phyloP scores from a whole-genome alignment of 2,888 invertebrate genomes.

The Ophion ventricosus region DNA sequence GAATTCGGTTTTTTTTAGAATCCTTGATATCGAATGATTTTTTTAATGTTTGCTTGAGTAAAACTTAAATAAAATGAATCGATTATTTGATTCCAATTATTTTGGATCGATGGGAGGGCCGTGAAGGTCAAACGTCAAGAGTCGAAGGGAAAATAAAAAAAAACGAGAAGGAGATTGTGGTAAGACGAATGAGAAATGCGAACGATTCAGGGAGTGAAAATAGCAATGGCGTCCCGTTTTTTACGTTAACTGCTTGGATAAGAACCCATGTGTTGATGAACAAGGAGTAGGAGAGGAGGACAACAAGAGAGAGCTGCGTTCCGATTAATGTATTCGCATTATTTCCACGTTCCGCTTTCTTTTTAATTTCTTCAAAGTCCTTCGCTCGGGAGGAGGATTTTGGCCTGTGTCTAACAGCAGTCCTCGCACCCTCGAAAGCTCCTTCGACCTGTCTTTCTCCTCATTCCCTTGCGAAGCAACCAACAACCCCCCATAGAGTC shows the following conservation, averaged over 20 bases:
- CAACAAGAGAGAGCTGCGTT: background rate
- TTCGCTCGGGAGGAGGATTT: constrained; percentile 62
- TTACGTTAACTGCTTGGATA: constrained; percentile 60
- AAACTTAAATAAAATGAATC: too few species aligned
- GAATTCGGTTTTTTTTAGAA: too few species aligned
- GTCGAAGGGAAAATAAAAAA: too few species aligned
- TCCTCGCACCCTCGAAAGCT: constrained; percentile 52
- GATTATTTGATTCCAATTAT: too few species aligned
- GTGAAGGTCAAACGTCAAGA: too few species aligned
- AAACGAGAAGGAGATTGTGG: too few species aligned
- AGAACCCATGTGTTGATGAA: too few species aligned
- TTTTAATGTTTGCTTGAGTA: too few species aligned
- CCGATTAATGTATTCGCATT: too few species aligned
- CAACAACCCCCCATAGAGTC: constrained; percentile 66
- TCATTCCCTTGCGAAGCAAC: constrained; percentile 29
- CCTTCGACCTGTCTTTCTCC: constrained; percentile 34
- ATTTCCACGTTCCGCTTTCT: constrained; percentile 75
- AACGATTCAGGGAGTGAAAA: constrained; percentile 72
- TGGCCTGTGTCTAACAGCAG: constrained; percentile 4
- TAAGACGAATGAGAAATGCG: too few species aligned
- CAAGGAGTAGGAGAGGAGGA: background rate
- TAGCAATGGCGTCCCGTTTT: constrained; percentile 76
- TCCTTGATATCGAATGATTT: too few species aligned
- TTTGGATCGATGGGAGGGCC: too few species aligned
- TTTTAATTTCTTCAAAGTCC: constrained; percentile 83